phyloP scores from a whole-genome alignment of 2,888 invertebrate genomes.

The Hartigia nigra region DNA sequence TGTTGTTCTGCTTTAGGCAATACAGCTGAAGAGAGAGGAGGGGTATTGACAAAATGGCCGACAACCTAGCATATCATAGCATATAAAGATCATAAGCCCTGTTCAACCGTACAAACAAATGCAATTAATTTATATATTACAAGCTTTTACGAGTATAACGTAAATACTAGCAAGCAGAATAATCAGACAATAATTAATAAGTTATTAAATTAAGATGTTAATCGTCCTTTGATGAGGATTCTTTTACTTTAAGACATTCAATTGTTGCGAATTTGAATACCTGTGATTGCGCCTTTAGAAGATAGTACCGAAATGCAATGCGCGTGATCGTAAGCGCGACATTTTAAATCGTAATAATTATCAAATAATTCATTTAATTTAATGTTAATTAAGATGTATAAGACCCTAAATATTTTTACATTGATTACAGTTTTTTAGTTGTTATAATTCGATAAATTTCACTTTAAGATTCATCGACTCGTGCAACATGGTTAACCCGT shows the following conservation, averaged over 20 bases:
- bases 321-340: neutral
- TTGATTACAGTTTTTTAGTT: neutral
- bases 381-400: neutral
- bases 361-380: neutral
- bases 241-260: neutral
- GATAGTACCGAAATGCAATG: neutral
- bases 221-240: neutral
- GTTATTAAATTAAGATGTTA: neutral
- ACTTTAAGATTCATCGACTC: neutral
- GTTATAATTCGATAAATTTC: neutral
- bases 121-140: neutral
- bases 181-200: neutral
- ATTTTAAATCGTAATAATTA: neutral
- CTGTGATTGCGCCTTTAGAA: neutral
- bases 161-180: neutral
- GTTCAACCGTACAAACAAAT: neutral
- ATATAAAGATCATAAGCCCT: neutral
- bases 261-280: neutral
- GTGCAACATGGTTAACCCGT: neutral
- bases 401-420: neutral
- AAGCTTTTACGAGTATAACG: neutral
- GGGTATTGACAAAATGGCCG: conserved; percentile 14
- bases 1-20: conserved; percentile 48
- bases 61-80: neutral
- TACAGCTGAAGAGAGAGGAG: conserved; percentile 19